Percentiles rank a stretch among this genome's conserved stretches.
Conservation (phyloP, 2,797 vertebrate genomes). For the Sebastes taczanowskii region DNA sequence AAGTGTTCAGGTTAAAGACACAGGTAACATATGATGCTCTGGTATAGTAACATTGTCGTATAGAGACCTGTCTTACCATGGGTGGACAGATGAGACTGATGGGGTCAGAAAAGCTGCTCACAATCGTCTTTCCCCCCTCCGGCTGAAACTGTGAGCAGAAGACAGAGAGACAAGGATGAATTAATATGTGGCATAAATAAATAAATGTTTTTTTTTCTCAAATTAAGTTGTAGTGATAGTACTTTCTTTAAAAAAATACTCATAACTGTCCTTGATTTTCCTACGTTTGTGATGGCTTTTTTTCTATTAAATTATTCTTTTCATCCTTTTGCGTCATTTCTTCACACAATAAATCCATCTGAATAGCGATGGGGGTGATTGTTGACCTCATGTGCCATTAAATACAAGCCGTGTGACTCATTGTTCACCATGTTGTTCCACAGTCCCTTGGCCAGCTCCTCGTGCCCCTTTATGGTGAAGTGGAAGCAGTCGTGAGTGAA, state of each 20-base stretch:
- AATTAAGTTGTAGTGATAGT: background rate
- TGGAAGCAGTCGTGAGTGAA: slow-evolving; percentile 88
- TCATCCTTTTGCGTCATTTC: background rate
- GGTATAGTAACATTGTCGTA: background rate
- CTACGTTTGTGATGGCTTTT: background rate
- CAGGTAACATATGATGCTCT: background rate
- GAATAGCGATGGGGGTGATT: background rate
- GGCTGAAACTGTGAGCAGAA: slow-evolving; percentile 81
- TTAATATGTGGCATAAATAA: background rate
- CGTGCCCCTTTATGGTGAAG: slow-evolving; percentile 87
- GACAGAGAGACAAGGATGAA: background rate
- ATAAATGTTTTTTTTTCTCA: background rate
- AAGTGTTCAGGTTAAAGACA: background rate
- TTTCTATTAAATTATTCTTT: background rate
- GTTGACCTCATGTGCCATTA: background rate
- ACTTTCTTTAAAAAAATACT: background rate
- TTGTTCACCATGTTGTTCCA: slow-evolving; percentile 89
- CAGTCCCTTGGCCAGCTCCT: slow-evolving; percentile 85
- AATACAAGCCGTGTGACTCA: background rate
- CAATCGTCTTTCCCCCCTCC: slow-evolving; percentile 76
- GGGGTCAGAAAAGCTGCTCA: slow-evolving; percentile 82
- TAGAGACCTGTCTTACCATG: slow-evolving; percentile 62
- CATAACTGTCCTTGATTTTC: background rate
- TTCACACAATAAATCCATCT: background rate
- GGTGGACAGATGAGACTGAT: slow-evolving; percentile 83